Base-by-base conservation (phyloP, 2,797 vertebrate genomes). In the Lagodon rhomboides region DNA sequence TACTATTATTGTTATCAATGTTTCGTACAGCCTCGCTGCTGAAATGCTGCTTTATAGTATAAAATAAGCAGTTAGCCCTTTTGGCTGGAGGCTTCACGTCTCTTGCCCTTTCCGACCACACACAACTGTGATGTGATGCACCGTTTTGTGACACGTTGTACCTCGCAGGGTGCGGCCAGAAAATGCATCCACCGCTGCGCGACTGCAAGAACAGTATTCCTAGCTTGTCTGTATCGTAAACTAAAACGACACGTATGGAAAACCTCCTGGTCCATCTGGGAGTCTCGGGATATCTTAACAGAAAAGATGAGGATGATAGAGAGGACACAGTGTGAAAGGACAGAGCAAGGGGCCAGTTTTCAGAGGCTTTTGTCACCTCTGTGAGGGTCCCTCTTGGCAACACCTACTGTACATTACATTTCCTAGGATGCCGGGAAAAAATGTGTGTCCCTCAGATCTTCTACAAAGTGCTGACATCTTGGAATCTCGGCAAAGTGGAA, bases 401-500 rank as follows among this genome's bases (percentile, higher is more conserved):
- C 82, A 87, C 83, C 82, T 78, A 75, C 82, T 82, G 68, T 67
- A 73, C 77, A 82, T 92, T 87, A 86, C 63, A 85, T 92, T 87
- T 87, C 83, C 78, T 54, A 60, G 71, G 47, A 85, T 75, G 83
- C 68, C 78, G 83, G 79, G 82, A 87, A 83, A 86, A 78, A 80
- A 34, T 34, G 82, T 72, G 65, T 74, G 81, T 82, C 77, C 82
- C 79, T 91, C 82, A 80, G 79, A 85, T 90, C 77, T 72, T 82
- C 81, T 55, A 50, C 83, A 90, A 91, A 89, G 75, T 81, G 71
- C 89, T 89, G 89, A 91, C 88, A 90, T 88, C 83, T 89, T 80
- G 75, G 87, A 84, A 89, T 83, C 73, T 78, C 66, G 65, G 77
- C 77, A 87, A 67, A 79, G 69, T 78, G 68, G 73, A 64, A 88